Base-by-base conservation (phyloP, 2,888 invertebrate species). In the Acanthococcus lagerstroemiae region DNA sequence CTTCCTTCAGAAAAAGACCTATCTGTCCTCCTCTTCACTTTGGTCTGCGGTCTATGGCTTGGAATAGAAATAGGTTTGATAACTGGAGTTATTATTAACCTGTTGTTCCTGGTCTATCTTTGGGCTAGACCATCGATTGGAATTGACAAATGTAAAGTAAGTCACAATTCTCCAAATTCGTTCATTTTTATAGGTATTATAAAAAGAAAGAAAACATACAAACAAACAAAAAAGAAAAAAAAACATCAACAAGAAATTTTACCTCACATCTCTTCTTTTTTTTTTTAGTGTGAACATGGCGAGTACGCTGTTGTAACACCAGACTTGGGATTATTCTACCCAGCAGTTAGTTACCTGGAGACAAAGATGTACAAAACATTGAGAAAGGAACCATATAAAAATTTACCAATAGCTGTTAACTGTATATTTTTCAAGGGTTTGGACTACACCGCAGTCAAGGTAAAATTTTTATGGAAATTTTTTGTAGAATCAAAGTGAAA, bases 41-140 rank as follows among this genome's bases (percentile, higher is more conserved):
- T 89, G 69, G 67, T 83, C 1, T 79, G 84, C 48, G 86, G 88
- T 69, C 76, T 92, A 61, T 73, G 81, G 61, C 78, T 83, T 68
- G 86, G 88, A 24, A 87, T 91, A 54, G 90, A 92, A 80, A 80
- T 84, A 72, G 92, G 92, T 56, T 83, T 94, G 69, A 78, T 88
- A 26, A 79, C 83, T 55, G 91, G 92, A 67, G 83, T 85, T 69
- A 73, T 82, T 17, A 77, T 84, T 30, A 85, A 85, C 74, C 78
- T 87, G 67, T 74, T 82, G 3, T 80, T 80, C 73, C 77, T 90
- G 63, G 76, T 91, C 66, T 82, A 84, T 70, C 76, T 81, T 21
- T 81, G 88, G 77, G 83, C 88, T 30, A 80, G 86, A 71, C 88
- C 90, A 21, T 76, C 73, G 7, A 73, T 83, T 54, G 72, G 74